Evolutionary conservation across 2,797 vertebrate species (phyloP), one percentile per base, ranked within the genome.

Genomic region (Hippoglossus hippoglossus): DNA sequence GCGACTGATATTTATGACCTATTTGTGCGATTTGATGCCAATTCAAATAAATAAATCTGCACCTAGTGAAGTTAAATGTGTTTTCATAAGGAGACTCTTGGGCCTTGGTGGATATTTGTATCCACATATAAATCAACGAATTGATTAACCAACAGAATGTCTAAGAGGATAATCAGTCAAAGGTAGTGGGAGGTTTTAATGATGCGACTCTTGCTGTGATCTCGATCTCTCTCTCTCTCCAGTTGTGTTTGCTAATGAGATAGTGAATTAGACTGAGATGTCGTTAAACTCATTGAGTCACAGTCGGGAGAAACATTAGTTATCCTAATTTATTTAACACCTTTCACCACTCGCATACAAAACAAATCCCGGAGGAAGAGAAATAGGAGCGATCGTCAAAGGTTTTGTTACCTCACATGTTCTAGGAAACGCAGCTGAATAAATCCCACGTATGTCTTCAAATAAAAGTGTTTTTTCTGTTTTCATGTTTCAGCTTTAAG

Each of bases 401-500:
- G 4, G 26, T 26, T 19, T 34, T 13, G 36, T 39, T 39, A 3
- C 36, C 9, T 9, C 9, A 34, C 31, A 10, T 39, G 36, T 13
- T 39, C 18, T 0, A 5, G 18, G 18, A 18, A 22, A 63, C 26
- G 25, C 1, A 15, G 52, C 7, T 6, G 44, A 46, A 61, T 46
- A 55, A 34, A 19, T 47, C 36, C 50, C 61, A 51, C 58, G 78
- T 13, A 39, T 44, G 41, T 44, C 15, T 2, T 6, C 21, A 25
- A 34, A 34, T 9, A 65, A 53, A 75, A 68, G 3, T 3, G 12
- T 53, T 3, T 34, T 51, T 25, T 36, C 15, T 46, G 6, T 22
- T 71, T 31, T 47, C 41, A 44, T 84, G 68, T 76, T 61, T 75
- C 68, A 75, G 36, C 50, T 44, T 6, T 58, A 75, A 74, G 55